Percentiles rank a stretch among this genome's conserved stretches.
Conservation (phyloP, 2,797 vertebrate genomes). For the Ctenosaura bakeri region DNA sequence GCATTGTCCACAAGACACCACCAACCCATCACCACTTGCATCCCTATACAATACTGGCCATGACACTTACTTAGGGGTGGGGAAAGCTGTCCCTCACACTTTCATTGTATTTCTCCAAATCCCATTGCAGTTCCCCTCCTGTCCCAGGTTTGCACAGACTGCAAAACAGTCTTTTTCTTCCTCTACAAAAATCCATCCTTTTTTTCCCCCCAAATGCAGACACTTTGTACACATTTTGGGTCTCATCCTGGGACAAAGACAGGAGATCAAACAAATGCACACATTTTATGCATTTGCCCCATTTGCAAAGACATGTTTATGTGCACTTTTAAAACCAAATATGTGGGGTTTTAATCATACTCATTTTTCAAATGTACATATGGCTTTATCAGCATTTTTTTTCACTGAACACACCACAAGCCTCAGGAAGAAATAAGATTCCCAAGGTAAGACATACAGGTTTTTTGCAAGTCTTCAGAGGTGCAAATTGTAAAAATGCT, state of each 20-base stretch:
- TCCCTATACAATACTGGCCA: no score
- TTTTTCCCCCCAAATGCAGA: neutral
- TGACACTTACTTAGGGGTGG: neutral
- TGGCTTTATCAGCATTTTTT: neutral
- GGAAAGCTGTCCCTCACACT: neutral
- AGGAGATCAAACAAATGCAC: no score
- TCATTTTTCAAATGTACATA: neutral
- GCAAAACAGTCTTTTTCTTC: neutral
- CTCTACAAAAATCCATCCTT: neutral
- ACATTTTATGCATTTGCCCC: neutral
- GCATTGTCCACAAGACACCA: neutral
- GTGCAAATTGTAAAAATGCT: neutral
- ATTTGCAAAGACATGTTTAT: neutral
- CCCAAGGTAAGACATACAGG: neutral
- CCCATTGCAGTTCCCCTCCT: neutral
- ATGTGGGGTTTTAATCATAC: no score
- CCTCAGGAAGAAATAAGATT: neutral
- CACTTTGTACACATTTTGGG: neutral
- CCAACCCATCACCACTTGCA: no score
- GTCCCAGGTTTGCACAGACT: neutral
- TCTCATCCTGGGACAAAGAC: no score
- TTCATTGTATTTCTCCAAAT: neutral
- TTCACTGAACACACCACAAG: neutral
- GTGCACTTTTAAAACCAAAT: neutral
- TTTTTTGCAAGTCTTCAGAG: neutral